A percentile compares a stretch with the other conserved stretches of the same genome.
phyloP scores from a whole-genome alignment of 1,140 invertebrate species.

The Bombus pyrosoma region DNA sequence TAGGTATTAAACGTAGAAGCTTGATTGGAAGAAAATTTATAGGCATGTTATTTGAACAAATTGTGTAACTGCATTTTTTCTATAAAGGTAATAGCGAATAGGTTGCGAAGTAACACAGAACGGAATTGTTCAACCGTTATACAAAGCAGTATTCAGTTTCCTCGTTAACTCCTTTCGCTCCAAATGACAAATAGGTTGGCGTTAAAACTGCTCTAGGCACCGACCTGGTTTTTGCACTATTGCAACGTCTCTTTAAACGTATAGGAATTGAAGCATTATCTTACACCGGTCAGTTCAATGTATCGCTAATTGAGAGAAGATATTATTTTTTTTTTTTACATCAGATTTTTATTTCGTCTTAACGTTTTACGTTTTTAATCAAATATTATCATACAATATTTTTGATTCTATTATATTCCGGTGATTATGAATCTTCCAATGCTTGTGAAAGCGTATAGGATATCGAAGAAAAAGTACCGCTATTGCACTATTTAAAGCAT shows the following conservation, averaged over 20 bases:
- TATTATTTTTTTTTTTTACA: not conserved
- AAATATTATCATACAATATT: too few relatives aligned
- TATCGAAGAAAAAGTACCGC: too few relatives aligned
- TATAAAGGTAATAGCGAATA: not conserved
- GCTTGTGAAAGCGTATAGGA: too few relatives aligned
- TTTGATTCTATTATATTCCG: too few relatives aligned
- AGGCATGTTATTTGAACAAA: not conserved
- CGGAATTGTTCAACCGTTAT: slow-evolving; percentile 23
- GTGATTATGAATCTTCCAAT: too few relatives aligned
- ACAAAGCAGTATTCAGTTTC: slow-evolving; percentile 36
- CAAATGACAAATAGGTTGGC: slow-evolving; percentile 37
- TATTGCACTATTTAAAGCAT: too few relatives aligned
- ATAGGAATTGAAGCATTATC: slow-evolving; percentile 21
- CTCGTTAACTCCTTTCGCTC: slow-evolving; percentile 34
- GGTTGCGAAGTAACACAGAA: slow-evolving; percentile 17
- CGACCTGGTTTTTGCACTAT: slow-evolving; percentile 32
- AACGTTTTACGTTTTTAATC: too few relatives aligned
- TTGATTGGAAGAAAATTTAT: not conserved
- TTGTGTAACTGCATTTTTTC: not conserved
- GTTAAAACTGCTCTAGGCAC: slow-evolving; percentile 34
- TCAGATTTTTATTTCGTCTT: not conserved
- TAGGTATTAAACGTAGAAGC: not conserved
- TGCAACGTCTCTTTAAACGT: slow-evolving; percentile 19
- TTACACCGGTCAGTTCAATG: not conserved
- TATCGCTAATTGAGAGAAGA: not conserved